Evolutionary conservation across 1,140 invertebrate species (phyloP).

Genomic region (Melitaea cinxia): DNA sequence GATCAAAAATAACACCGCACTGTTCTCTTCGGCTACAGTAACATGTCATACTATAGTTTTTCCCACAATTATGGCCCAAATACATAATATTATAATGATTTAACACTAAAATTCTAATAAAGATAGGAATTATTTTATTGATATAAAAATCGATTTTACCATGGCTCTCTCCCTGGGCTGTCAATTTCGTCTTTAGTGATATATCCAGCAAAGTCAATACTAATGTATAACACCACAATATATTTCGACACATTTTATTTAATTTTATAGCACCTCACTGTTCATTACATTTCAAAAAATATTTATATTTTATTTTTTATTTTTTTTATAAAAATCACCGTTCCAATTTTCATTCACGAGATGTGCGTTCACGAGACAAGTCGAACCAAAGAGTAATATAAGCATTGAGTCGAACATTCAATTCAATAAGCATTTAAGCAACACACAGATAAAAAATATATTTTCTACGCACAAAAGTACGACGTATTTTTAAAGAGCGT

Average conservation of each 20-base stretch:
- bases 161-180: slow-evolving; percentile 76
- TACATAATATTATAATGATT: slow-evolving; percentile 12
- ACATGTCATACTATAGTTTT: slow-evolving; percentile 41
- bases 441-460: slow-evolving; percentile 11
- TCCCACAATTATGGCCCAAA: neutral
- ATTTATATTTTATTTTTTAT: slow-evolving; percentile 47
- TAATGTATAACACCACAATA: slow-evolving; percentile 74
- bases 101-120: slow-evolving; percentile 2
- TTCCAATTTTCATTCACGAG: slow-evolving; percentile 58
- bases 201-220: slow-evolving; percentile 73
- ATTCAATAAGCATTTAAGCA: slow-evolving; percentile 7
- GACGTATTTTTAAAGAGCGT: slow-evolving; percentile 7
- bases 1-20: slow-evolving; percentile 63
- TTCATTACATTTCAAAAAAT: slow-evolving; percentile 67
- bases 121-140: neutral
- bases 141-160: slow-evolving; percentile 70
- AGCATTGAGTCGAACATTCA: no score
- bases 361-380: slow-evolving; percentile 48
- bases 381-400: no score
- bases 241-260: slow-evolving; percentile 69
- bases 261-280: slow-evolving; percentile 48
- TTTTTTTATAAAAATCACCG: slow-evolving; percentile 39
- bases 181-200: slow-evolving; percentile 70
- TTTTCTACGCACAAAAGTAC: slow-evolving; percentile 10
- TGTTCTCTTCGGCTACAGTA: slow-evolving; percentile 10